Base-by-base conservation (phyloP, 2,797 vertebrate species). In the Emys orbicularis region DNA sequence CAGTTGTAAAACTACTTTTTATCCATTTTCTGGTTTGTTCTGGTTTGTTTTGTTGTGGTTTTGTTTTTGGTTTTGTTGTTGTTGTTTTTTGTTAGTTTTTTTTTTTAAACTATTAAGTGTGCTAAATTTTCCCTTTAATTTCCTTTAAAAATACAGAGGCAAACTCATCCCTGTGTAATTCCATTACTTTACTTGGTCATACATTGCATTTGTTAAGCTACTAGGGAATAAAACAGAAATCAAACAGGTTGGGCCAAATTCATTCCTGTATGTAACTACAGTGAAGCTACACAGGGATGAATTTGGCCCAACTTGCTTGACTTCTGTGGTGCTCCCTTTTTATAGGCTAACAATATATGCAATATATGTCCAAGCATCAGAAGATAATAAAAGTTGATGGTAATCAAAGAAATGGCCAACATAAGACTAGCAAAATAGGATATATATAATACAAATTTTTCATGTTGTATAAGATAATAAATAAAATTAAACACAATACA, bases 321-420 rank as follows among this genome's bases (percentile, higher is more conserved):
- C 96, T 98, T 98, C 94, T 94, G 93, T 96, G 98, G 97, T 98
- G 96, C 94, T 98, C 95, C 98, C 98, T 98, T 98, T 98, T 98
- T 98, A 98, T 97, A 97, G 16, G 90, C 95, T 96, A 97, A 88
- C 96, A 97, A 96, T 41, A 41, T 41, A 94, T 94, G 88, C 89
- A 97, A 88, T 95, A 95, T 86, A 79, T 93, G 88, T 84, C 95
- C 86, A 96, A 96, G 93, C 95, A 97, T 95, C 95, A 92, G 92
- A 90, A 29, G 68, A 96, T 96, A 96, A 97, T 98, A 97, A 98
- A 98, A 96, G 88, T 56, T 95, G 93, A 88, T 50, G 83, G 89
- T 93, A 97, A 97, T 98, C 96, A 97, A 96, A 95, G 95, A 92
- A 98, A 98, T 96, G 86, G 90, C 93, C 88, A 97, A 92, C 87